Base-by-base conservation (phyloP, 2,888 invertebrate species). In the Hoplodrina ambigua region DNA sequence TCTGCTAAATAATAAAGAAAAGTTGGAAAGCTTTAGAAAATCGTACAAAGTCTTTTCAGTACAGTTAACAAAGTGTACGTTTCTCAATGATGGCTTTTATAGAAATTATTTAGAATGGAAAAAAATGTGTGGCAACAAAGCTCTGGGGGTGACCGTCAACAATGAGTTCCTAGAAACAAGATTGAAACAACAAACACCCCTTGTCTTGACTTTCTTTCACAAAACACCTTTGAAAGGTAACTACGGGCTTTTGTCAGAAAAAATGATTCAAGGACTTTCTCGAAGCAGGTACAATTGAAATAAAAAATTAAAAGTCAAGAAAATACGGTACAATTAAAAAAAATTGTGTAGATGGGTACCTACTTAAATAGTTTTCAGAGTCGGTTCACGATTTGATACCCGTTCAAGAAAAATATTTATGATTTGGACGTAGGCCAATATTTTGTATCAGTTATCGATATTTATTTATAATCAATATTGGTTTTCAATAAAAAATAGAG, bases 401-500 rank as follows among this genome's bases (percentile, higher is more conserved):
- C 46, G 58, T 82, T 82, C 82, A 82, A 85, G 78, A 85, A 75
- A 82, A 83, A 84, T 85, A 84, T 85, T 84, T 86, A 84, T 83
- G 79, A 75, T 78, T 82, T 88, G 87, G 86, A 72, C 54, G 55
- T 60, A 65, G 61, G 86, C 89, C 89, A 89, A 86, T 76, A 84
- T 85, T 84, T 83, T 81, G 67, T 75, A 83, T 82, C 75, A 74
- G 81, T 79, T 81, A 83, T 80, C 74, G 73, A 80, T 83, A 82
- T 85, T 79, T 83, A 87, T 87, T 83, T 83, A 69, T 66, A 83
- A 73, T 72, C 74, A 78, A 83, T 73, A 85, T 73, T 72, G 70
- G 71, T 65, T 60, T 80, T 78, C 68, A 78, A 75, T 75, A 61
- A 79, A 75, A 77, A 76, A 57, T 15, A 20, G 1, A 49, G 13